These are phyloP conservation scores for Cybosia mesomella DNA, from an alignment of 2,888 invertebrate genomes.

Conservation along the genomic window DNA sequence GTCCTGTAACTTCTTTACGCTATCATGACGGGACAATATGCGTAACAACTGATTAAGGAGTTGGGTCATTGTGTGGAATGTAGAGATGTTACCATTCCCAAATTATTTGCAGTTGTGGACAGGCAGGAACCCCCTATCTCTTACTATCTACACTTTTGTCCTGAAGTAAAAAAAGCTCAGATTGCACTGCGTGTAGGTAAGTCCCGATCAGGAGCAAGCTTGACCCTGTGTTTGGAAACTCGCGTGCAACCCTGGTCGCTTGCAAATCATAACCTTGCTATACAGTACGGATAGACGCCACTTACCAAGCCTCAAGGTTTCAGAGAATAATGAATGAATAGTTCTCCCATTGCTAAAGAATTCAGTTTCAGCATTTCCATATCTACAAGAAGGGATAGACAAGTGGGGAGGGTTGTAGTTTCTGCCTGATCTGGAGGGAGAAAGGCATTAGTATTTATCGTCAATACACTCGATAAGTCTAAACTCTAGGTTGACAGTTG, in stretches of 20 bases:
- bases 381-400: background rate
- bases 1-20: background rate
- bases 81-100: background rate
- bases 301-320: conserved; percentile 33
- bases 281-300: conserved; percentile 24
- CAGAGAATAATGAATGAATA: background rate
- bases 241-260: conserved; percentile 42
- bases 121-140: background rate
- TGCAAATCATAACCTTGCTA: conserved; percentile 36
- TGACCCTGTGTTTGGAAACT: conserved; percentile 31
- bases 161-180: background rate
- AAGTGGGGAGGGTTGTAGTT: background rate
- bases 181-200: background rate
- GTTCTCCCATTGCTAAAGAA: background rate
- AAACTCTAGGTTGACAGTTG: background rate
- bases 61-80: background rate
- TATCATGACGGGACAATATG: background rate
- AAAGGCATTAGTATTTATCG: background rate
- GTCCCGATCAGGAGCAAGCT: conserved; percentile 22
- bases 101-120: background rate
- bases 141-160: background rate
- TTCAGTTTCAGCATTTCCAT: background rate
- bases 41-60: background rate
- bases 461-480: background rate
- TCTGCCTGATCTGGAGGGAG: background rate